Conservation (phyloP, 2,797 vertebrate genomes). For the Hippoglossus hippoglossus region DNA sequence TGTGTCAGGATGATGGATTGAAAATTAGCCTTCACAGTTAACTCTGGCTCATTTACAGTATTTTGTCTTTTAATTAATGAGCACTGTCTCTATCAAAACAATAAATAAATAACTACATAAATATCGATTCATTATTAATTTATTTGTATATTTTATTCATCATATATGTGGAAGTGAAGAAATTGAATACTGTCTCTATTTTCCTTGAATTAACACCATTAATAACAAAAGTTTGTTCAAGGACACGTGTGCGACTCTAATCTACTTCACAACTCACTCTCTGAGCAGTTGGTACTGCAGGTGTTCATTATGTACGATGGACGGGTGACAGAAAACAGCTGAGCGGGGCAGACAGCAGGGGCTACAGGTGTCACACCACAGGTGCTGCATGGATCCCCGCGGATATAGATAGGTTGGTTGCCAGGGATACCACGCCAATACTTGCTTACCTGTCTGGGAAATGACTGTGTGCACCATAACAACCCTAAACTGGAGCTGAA, state of each 20-base stretch:
- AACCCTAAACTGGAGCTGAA: neutral
- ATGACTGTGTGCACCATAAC: slow-evolving; percentile 9
- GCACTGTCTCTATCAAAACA: too few species aligned
- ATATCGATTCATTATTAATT: too few species aligned
- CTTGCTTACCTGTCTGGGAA: slow-evolving; percentile 34
- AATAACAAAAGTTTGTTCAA: neutral
- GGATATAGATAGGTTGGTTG: slow-evolving; percentile 23
- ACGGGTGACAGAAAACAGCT: slow-evolving; percentile 20
- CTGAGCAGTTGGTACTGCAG: slow-evolving; percentile 4
- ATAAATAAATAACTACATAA: too few species aligned
- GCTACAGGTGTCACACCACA: slow-evolving; percentile 53
- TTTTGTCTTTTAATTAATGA: too few species aligned
- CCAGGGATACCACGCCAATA: slow-evolving; percentile 47
- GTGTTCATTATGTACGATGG: slow-evolving; percentile 30
- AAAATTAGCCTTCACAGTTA: too few species aligned
- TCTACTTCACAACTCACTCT: neutral
- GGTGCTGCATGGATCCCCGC: slow-evolving; percentile 41
- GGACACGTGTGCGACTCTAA: neutral
- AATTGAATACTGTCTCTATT: too few species aligned
- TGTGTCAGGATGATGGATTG: too few species aligned
- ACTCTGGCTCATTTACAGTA: too few species aligned
- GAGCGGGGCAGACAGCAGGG: slow-evolving; percentile 33
- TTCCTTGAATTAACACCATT: neutral
- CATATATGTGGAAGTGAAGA: too few species aligned
- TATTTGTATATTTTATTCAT: too few species aligned